Conservation (phyloP, 2,797 vertebrate genomes). For the Sardinella longiceps region DNA sequence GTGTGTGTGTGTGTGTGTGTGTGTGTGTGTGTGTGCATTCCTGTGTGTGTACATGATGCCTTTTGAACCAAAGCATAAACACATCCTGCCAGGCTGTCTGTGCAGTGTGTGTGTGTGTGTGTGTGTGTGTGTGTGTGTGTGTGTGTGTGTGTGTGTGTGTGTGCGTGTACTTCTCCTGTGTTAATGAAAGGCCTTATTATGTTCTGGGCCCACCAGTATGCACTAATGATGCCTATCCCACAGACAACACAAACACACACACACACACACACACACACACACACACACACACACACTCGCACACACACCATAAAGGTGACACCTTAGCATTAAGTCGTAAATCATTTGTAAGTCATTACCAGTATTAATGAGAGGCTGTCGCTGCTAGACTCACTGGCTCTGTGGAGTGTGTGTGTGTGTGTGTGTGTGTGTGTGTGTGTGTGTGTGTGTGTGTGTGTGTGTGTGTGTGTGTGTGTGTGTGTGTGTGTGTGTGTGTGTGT, state of each 20-base stretch:
- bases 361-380: background rate
- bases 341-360: background rate
- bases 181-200: conserved; percentile 15
- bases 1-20: no score
- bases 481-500: no score
- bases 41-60: background rate
- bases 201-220: background rate
- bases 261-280: background rate
- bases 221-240: background rate
- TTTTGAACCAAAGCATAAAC: background rate
- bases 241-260: background rate
- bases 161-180: background rate
- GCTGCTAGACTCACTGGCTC: background rate
- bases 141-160: background rate
- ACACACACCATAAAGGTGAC: background rate
- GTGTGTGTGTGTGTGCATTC: no score
- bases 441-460: no score
- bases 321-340: conserved; percentile 3
- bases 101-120: background rate
- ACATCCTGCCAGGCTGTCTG: background rate
- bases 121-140: conserved; percentile 1
- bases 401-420: background rate
- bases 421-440: no score
- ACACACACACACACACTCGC: background rate
- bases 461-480: no score